Evolutionary conservation across 2,888 invertebrate species (phyloP), one percentile per base, ranked within the genome.

Genomic region (Chouioia cunea): DNA sequence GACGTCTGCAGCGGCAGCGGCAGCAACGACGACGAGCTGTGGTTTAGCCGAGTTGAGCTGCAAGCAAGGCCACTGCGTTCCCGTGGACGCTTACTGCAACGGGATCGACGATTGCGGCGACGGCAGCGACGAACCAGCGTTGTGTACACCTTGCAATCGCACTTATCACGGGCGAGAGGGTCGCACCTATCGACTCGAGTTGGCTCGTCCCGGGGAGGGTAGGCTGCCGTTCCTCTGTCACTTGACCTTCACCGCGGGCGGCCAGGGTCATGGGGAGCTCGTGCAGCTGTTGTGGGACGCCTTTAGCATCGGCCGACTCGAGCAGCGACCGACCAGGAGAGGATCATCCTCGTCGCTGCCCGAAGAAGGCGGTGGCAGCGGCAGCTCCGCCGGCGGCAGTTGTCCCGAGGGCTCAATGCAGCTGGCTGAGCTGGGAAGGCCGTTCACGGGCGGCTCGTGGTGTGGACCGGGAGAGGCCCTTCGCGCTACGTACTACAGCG

Each of bases 101-200:
- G 94, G 94, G 70, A 87, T 87, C 78, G 90, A 93, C 86, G 94
- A 96, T 86, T 96, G 96, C 86, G 92, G 92, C 36, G 96, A 96
- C 87, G 90, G 90, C 76, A 93, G 93, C 81, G 95, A 95, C 86
- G 96, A 95, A 87, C 95, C 95, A 63, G 87, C 90, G 74, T 90
- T 90, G 83, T 94, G 94, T 85, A 91, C 93, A 0, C 85, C 85
- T n/a, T 96, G 96, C 88, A 96, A 96, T 88, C 91, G 95, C 81
- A 96, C 96, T 63, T 96, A 95, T 87, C 95, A 95, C 86, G 96
- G 96, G 14, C 93, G 93, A 82, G 91, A 92, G 77, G 94, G 94
- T n/a, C 74, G 81, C 6, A 82, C 82, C n/a, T 82, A 77, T 91
- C 91, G 92, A 80, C 88, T 96, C 84, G 90, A 90, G 78, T 90